These are phyloP conservation scores for Acromyrmex charruanus DNA, from an alignment of 1,140 invertebrate species.

Conservation along the genomic window DNA sequence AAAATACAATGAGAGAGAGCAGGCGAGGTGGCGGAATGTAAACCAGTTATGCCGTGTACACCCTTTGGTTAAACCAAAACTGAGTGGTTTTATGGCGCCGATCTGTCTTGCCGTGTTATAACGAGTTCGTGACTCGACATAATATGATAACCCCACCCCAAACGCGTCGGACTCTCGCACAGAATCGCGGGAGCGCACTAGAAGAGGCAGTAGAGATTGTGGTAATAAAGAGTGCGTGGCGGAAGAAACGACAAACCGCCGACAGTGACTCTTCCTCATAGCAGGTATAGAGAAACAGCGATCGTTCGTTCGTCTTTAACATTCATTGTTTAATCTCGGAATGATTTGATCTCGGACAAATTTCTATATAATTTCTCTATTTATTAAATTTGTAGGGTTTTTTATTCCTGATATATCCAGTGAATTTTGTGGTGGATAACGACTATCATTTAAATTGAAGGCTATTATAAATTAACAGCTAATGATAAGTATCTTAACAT, in stretches of 20 bases:
- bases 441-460: constrained; percentile 57
- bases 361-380: not conserved
- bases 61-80: constrained; percentile 82
- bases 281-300: constrained; percentile 59
- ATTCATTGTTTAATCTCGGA: constrained; percentile 2
- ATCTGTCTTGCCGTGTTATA: constrained; percentile 84
- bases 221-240: constrained; percentile 72
- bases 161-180: constrained; percentile 77
- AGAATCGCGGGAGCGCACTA: constrained; percentile 70
- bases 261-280: constrained; percentile 72
- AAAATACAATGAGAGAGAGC: constrained; percentile 69
- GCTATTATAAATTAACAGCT: constrained; percentile 67
- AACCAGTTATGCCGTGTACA: constrained; percentile 81
- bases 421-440: not conserved
- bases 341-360: not conserved
- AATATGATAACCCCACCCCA: constrained; percentile 84
- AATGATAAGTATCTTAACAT: constrained; percentile 70
- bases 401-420: not conserved
- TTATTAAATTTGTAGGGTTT: not conserved
- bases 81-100: constrained; percentile 84
- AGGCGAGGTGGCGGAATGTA: constrained; percentile 80
- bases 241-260: constrained; percentile 74
- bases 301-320: constrained; percentile 10
- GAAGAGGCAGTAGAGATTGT: constrained; percentile 51
- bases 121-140: constrained; percentile 87